phyloP scores from a whole-genome alignment of 2,797 vertebrate genomes.

The Saxicola maurus region DNA sequence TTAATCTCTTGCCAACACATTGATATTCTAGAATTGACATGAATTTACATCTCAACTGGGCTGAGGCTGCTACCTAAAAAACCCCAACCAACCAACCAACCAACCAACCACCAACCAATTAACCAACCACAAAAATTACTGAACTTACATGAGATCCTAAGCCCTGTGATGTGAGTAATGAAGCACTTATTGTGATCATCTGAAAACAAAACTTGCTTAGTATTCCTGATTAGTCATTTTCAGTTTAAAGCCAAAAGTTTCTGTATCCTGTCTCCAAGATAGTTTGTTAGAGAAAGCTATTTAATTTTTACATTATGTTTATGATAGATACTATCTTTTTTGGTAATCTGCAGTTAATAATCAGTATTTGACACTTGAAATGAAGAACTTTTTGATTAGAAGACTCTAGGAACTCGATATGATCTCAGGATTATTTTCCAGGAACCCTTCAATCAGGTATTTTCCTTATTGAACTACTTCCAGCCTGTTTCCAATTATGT shows the following conservation, averaged over 20 bases:
- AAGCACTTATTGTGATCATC: neutral
- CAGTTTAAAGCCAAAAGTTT: neutral
- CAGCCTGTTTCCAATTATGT: neutral
- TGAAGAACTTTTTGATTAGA: neutral
- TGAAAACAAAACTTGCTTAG: neutral
- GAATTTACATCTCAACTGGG: conserved; percentile 43
- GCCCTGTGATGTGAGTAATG: neutral
- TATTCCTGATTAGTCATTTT: neutral
- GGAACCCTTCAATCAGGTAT: neutral
- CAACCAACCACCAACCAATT: neutral
- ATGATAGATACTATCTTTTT: neutral
- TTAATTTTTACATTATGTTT: neutral
- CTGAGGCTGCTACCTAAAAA: conserved; percentile 31
- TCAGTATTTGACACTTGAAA: neutral
- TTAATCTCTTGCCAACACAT: conserved; percentile 29
- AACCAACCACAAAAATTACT: neutral
- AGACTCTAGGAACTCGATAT: neutral
- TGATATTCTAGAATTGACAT: conserved; percentile 29
- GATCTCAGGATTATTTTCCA: neutral
- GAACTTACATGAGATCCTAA: neutral
- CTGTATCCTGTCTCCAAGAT: neutral
- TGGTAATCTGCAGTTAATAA: neutral
- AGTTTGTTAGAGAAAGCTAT: neutral
- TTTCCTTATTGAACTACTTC: neutral
- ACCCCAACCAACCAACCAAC: neutral